Percentiles rank a stretch among this genome's conserved stretches.
Evolutionary conservation across 2,113 vertebrate species (phyloP).

Genomic region (Otus sunia): DNA sequence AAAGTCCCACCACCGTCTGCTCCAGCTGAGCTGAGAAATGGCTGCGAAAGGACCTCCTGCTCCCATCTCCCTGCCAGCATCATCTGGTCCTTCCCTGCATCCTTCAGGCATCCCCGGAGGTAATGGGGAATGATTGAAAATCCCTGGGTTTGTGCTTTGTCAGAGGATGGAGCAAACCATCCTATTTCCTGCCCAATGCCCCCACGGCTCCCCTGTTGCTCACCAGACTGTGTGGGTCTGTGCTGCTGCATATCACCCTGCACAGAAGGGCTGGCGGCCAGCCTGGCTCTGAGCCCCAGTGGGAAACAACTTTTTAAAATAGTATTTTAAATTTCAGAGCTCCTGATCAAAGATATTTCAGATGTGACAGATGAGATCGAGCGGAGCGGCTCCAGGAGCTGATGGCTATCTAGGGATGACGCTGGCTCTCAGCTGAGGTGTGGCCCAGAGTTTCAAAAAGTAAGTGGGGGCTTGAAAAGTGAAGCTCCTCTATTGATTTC

Average conservation of each 20-base stretch:
- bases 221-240: accelerated
- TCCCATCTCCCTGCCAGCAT: background rate
- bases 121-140: background rate
- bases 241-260: background rate
- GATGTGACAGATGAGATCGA: background rate
- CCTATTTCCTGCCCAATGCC: background rate
- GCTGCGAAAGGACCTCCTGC: background rate
- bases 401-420: background rate
- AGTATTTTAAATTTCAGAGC: background rate
- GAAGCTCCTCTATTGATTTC: background rate
- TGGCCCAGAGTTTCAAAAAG: background rate
- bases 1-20: background rate
- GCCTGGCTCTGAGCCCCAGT: background rate
- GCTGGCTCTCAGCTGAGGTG: background rate
- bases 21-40: background rate
- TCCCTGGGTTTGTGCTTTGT: background rate
- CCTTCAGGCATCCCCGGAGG: background rate
- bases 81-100: background rate
- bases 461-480: background rate
- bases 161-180: background rate
- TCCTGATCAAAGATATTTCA: background rate
- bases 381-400: background rate
- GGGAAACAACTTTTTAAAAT: background rate
- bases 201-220: background rate
- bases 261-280: accelerated